Evolutionary conservation across 2,888 invertebrate species (phyloP), one percentile per base, ranked within the genome.

Genomic region (Drosophila phalerata): DNA sequence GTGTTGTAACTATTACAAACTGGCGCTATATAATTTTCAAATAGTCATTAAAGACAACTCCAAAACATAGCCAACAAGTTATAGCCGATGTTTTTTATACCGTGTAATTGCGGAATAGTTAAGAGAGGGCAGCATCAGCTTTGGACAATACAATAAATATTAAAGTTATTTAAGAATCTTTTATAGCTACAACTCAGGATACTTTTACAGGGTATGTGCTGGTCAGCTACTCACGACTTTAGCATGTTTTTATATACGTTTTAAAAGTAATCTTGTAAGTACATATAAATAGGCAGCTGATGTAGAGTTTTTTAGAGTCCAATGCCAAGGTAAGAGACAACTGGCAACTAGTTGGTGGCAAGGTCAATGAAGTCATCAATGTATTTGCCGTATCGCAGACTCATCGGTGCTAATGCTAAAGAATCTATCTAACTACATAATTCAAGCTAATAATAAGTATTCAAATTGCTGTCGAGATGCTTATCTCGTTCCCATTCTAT

Each of bases 11-110:
- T 57, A 69, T 69, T 75, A 75, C 75, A 79, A 71, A 57, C 70
- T 79, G 77, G 71, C 79, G 74, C 76, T 76, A 65, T 76, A 78
- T 76, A 78, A 78, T 79, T 74, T 76, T 53, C 60, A 66, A 79
- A 66, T 48, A 74, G 62, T 48, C 76, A 79, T 77, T 79, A 79
- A 77, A 77, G 63, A 38, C 40, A 66, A 70, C 79, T 74, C 48
- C 48, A 42, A 58, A 73, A 38, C 17, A 37, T 63, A 55, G 34
- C 51, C 72, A 77, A 67, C 74, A 66, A 81, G 53, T 53, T 38
- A 17, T 38, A 34, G 45, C 62, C 42, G 42, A 40, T 56, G 60
- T 58, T 38, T 19, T 42, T 17, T 2, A 47, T 47, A 52, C 32
- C 45, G 52, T 60, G 49, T 34, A 63, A 11, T 32, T 4, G 32